Conservation (phyloP, 2,113 vertebrate species). For the Brachyhypopomus gauderio region DNA sequence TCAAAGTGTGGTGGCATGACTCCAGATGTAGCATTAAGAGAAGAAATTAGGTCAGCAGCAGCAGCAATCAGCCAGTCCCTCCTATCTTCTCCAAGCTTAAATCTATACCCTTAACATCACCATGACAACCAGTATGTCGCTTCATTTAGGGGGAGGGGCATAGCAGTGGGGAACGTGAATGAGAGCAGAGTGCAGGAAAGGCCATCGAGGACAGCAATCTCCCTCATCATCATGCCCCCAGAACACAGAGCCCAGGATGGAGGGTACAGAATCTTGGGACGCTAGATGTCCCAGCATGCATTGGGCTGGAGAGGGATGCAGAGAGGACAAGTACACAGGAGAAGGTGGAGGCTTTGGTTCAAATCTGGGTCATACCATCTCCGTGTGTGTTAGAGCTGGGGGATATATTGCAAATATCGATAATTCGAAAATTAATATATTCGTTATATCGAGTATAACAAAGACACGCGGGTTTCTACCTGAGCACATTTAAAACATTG, state of each 20-base stretch:
- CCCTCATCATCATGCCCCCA: background rate
- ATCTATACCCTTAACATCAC: conserved; percentile 66
- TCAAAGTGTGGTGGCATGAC: background rate
- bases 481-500: too few relatives aligned
- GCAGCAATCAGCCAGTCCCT: conserved; percentile 59
- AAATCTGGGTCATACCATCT: conserved; percentile 40
- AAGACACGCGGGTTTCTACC: too few relatives aligned
- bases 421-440: too few relatives aligned
- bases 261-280: background rate
- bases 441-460: too few relatives aligned
- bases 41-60: conserved; percentile 47
- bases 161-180: conserved; percentile 56
- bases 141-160: conserved; percentile 65
- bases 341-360: background rate
- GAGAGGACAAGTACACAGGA: background rate
- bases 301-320: background rate
- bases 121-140: conserved; percentile 70
- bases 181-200: conserved; percentile 56
- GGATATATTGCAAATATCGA: too few relatives aligned
- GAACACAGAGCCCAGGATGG: background rate
- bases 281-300: conserved; percentile 20
- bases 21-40: conserved; percentile 3
- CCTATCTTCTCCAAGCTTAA: conserved; percentile 66
- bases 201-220: conserved; percentile 47
- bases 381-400: too few relatives aligned